Evolutionary conservation across 2,797 vertebrate species (phyloP), one percentile per base, ranked within the genome.

Genomic region (Cyprinodon diabolis): DNA sequence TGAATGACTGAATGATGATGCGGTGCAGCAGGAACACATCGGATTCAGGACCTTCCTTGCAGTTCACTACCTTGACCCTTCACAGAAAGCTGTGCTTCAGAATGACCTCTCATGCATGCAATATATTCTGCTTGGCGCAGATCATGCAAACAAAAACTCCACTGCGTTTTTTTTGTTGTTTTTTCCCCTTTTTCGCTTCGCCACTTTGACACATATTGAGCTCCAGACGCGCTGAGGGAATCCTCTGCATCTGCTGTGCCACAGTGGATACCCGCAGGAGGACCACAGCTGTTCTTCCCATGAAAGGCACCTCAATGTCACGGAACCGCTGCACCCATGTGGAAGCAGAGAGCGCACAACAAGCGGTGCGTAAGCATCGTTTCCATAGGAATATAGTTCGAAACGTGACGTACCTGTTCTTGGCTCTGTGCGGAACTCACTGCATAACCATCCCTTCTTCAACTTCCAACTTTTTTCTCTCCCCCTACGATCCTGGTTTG

Each of bases 271-370:
- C 72, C 74, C 72, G 66, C 81, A 48, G 0, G 45, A 77, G 66
- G 48, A 80, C 47, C 70, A 37, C 45, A 71, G 65, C 72, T 51
- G 74, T 55, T 67, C 49, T 66, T 72, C 76, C 37, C 66, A 71
- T 63, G 71, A 75, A 85, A 86, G 78, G 45, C 89, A 78, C 78
- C 77, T 92, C 91, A 92, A 91, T 92, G 91, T 92, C 92, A 92
- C 68, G 68, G 37, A 43, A 40, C 17, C 17, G 58, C 35, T 62
- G 77, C 68, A 76, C 86, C 82, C 84, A 81, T 79, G 84, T 87
- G 63, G 51, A 66, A 40, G n/a, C 47, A 13, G 30, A 77, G 47
- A 21, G 76, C 13, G 83, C 79, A 84, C 85, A 88, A 81, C 56
- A 19, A 58, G 68, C 4, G 56, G 67, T 66, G 75, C 76, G 57